Evolutionary conservation across 2,888 invertebrate genomes (phyloP), one percentile per base, ranked within the genome.

Genomic region (Drosophila mercatorum): DNA sequence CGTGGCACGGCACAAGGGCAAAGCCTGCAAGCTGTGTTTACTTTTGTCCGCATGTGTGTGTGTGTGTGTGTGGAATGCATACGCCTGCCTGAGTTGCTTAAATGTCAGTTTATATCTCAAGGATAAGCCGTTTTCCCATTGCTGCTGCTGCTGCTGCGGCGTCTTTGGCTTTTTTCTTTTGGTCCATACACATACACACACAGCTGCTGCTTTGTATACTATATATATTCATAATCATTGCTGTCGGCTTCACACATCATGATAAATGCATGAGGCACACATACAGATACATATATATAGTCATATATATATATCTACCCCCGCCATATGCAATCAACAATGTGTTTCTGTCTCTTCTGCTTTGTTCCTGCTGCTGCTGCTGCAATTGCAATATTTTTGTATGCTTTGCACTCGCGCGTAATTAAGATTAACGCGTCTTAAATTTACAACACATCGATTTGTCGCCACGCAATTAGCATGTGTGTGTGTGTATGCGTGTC

Each of bases 71-170:
- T 61, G 74, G 75, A 72, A 78, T 82, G 81, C 83, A 82, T 83
- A 88, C 82, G 82, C 80, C 75, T 82, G 84, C 78, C 82, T 82
- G 84, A 84, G 84, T 84, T 84, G 84, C 82, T 83, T 89, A 83
- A 89, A 88, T 87, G 87, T 87, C 89, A 88, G 89, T 89, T 89
- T 89, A 88, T 85, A 86, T 89, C 89, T 89, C 89, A 89, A 89
- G 89, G 89, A 89, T 89, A 89, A 89, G 87, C 83, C 77, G 88
- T 84, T 84, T 82, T 84, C 80, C 82, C 83, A 70, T 75, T 81
- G 86, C 78, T 73, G 22, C 22, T 22, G 61, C 40, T 36, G 44
- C 41, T 34, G 43, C 53, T 65, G 65, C 55, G 69, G 66, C 62
- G 71, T 77, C 84, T 81, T 75, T 80, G 70, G 62, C 63, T 64